phyloP scores from a whole-genome alignment of 2,888 invertebrate genomes.

The Amiota mariae region DNA sequence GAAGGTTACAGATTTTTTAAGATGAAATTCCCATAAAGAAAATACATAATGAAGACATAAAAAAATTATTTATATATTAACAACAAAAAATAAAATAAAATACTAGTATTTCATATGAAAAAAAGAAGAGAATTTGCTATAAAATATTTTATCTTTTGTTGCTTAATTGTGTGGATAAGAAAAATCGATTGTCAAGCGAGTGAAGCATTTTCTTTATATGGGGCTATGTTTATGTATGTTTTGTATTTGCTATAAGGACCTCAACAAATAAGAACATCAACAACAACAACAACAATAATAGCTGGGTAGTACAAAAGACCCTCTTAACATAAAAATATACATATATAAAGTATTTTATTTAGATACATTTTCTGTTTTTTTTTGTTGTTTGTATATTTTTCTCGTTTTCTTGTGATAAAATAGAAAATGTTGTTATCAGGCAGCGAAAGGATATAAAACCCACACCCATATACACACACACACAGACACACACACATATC shows the following conservation, averaged over 20 bases:
- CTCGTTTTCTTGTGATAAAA: constrained; percentile 64
- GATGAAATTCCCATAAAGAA: too few species aligned
- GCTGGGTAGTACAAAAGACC: constrained; percentile 20
- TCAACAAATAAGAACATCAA: constrained; percentile 35
- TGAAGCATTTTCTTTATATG: constrained; percentile 6
- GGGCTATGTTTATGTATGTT: constrained; percentile 25
- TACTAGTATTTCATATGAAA: neutral
- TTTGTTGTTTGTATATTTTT: constrained; percentile 21
- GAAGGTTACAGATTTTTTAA: too few species aligned
- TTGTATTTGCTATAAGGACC: constrained; percentile 32
- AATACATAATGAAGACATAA: too few species aligned
- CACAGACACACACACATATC: constrained; percentile 43
- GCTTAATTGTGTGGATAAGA: constrained; percentile 53
- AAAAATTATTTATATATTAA: too few species aligned
- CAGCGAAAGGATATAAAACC: constrained; percentile 65
- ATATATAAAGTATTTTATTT: constrained; percentile 31
- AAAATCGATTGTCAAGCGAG: constrained; percentile 53
- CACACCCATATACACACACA: constrained; percentile 48
- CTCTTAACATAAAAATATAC: constrained; percentile 43
- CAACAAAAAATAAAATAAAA: too few species aligned
- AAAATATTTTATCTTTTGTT: constrained; percentile 29
- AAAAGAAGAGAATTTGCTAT: neutral
- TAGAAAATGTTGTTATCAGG: constrained; percentile 68
- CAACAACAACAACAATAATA: constrained; percentile 34
- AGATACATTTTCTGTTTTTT: constrained; percentile 17